phyloP scores from a whole-genome alignment of 2,888 invertebrate genomes.

The Lathronympha strigana region DNA sequence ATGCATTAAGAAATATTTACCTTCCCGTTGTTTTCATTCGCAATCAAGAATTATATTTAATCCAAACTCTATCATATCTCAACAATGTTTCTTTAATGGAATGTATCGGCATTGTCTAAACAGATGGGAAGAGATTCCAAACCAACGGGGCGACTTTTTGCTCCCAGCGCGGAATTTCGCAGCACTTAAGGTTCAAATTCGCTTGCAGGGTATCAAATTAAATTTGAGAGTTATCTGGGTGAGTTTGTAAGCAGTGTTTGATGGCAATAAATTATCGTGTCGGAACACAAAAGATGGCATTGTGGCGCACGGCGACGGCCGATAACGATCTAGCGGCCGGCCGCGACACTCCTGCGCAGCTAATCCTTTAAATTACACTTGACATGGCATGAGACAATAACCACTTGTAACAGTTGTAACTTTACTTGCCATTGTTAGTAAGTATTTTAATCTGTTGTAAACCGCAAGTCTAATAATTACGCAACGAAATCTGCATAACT shows the following conservation, averaged over 20 bases:
- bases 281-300: constrained; percentile 80
- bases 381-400: constrained; percentile 47
- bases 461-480: constrained; percentile 13
- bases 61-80: constrained; percentile 26
- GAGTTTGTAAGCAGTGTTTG: constrained; percentile 72
- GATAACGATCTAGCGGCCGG: constrained; percentile 70
- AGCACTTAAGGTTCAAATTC: constrained; percentile 31
- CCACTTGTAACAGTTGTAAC: constrained; percentile 38
- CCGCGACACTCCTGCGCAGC: constrained; percentile 47
- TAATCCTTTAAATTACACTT: constrained; percentile 55
- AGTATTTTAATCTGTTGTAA: constrained; percentile 6
- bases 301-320: constrained; percentile 77
- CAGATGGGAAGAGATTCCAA: constrained; percentile 35
- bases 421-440: constrained; percentile 28
- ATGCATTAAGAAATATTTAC: constrained; percentile 6
- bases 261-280: constrained; percentile 79
- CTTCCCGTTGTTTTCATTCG: constrained; percentile 1
- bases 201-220: constrained; percentile 56
- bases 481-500: too few relatives aligned
- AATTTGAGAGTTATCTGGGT: constrained; percentile 66
- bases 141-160: constrained; percentile 29
- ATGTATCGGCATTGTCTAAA: constrained; percentile 45
- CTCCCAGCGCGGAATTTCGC: constrained; percentile 33
- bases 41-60: constrained; percentile 20
- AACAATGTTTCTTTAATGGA: constrained; percentile 37